These are phyloP conservation scores for Dasyprocta punctata DNA, from an alignment of 2,113 vertebrate species.

Conservation along the genomic window DNA sequence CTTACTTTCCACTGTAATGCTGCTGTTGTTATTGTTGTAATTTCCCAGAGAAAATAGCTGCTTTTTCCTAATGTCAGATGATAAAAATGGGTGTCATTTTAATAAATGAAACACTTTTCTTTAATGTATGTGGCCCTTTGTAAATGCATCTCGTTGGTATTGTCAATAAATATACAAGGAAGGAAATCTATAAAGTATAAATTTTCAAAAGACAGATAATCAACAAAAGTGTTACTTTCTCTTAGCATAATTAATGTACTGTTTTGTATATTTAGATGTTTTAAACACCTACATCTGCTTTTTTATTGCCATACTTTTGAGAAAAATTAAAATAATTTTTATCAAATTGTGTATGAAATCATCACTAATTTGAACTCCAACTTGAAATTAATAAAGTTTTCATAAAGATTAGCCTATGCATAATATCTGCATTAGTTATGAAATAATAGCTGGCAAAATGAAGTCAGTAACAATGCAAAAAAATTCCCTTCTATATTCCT, in stretches of 20 bases:
- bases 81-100: conserved; percentile 69
- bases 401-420: neutral
- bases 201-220: conserved; percentile 20
- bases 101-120: conserved; percentile 57
- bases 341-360: neutral
- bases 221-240: conserved; percentile 53
- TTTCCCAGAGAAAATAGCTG: conserved; percentile 59
- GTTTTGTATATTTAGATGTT: neutral
- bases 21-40: neutral
- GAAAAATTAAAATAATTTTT: conserved; percentile 39
- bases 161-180: neutral
- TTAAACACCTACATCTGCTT: neutral
- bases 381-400: conserved; percentile 11
- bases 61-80: conserved; percentile 40
- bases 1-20: conserved; percentile 5
- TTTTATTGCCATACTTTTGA: conserved; percentile 26
- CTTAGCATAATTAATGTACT: neutral
- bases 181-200: conserved; percentile 37
- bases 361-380: conserved; percentile 47
- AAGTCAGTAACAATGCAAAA: neutral
- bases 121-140: neutral
- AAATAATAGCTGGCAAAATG: neutral
- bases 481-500: neutral
- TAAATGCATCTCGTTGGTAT: neutral
- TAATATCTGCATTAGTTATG: neutral